Conservation (phyloP, 2,113 vertebrate species). For the Melospiza georgiana region DNA sequence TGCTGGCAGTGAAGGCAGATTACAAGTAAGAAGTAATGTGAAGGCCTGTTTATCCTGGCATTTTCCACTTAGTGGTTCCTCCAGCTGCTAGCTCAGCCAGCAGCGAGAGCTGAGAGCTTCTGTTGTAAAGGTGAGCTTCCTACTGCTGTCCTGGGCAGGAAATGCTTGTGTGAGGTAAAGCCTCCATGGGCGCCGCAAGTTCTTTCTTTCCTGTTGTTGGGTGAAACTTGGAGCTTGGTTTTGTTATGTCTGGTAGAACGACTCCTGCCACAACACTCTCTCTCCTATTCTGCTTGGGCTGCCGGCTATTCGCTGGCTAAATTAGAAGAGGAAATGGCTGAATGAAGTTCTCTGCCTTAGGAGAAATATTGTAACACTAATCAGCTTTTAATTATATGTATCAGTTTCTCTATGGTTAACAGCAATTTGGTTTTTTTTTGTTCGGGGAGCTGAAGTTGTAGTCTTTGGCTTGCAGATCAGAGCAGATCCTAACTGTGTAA, state of each 20-base stretch:
- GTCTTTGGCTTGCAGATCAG: background rate
- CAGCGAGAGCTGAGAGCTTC: background rate
- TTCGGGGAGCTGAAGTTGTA: background rate
- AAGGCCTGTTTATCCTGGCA: background rate
- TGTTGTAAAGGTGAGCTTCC: background rate
- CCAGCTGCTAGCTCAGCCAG: background rate
- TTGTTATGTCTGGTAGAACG: background rate
- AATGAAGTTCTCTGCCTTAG: background rate
- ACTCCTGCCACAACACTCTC: background rate
- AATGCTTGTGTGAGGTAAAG: background rate
- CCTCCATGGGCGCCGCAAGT: fast-evolving
- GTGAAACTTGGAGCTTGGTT: background rate
- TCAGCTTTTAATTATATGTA: conserved; percentile 22
- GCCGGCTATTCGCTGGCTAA: background rate
- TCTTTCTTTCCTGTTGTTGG: background rate
- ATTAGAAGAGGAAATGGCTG: conserved; percentile 3
- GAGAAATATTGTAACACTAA: conserved; percentile 24
- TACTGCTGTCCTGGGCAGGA: background rate
- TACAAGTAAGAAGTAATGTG: background rate
- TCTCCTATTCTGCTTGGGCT: background rate
- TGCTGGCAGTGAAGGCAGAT: background rate
- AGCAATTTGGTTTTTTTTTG: background rate
- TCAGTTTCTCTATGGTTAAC: background rate
- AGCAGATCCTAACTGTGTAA: background rate
- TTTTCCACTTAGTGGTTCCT: background rate